These are phyloP conservation scores for Chaenocephalus aceratus DNA, from an alignment of 2,113 vertebrate genomes.

Conservation along the genomic window DNA sequence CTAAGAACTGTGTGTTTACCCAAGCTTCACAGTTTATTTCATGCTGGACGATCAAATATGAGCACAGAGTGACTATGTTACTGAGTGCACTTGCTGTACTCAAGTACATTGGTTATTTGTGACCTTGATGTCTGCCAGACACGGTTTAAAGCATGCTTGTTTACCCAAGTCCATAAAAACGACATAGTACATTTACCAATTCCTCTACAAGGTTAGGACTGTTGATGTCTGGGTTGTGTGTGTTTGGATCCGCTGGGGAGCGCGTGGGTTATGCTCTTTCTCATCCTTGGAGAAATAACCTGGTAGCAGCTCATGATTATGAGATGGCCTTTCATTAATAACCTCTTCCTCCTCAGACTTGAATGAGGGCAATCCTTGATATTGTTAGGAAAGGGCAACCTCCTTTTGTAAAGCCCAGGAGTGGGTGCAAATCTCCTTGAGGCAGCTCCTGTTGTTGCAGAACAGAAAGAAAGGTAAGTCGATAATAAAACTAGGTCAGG, in stretches of 20 bases:
- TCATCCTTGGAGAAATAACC: constrained; percentile 9
- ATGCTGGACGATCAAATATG: background rate
- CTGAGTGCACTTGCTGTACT: background rate
- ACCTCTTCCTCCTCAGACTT: constrained; percentile 16
- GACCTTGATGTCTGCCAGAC: constrained; percentile 14
- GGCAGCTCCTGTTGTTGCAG: constrained; percentile 34
- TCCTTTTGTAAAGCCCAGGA: constrained; percentile 45
- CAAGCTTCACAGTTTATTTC: background rate
- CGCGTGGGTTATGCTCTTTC: background rate
- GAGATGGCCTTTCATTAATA: constrained; percentile 23
- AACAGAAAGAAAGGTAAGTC: constrained; percentile 43
- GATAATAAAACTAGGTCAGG: constrained; percentile 59
- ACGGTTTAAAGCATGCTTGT: constrained; percentile 15
- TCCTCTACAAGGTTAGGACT: background rate
- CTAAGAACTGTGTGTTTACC: background rate
- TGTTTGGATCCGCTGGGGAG: constrained; percentile 17
- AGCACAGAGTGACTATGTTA: background rate
- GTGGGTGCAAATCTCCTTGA: constrained; percentile 45
- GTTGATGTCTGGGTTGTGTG: constrained; percentile 26
- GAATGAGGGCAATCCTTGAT: constrained; percentile 64
- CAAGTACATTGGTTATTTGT: constrained; percentile 13
- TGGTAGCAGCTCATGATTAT: constrained; percentile 1
- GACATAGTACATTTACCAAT: background rate
- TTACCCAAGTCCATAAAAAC: constrained; percentile 20
- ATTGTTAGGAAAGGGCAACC: constrained; percentile 39